Evolutionary conservation across 2,113 vertebrate genomes (phyloP).

Genomic region (Phocoena phocoena): DNA sequence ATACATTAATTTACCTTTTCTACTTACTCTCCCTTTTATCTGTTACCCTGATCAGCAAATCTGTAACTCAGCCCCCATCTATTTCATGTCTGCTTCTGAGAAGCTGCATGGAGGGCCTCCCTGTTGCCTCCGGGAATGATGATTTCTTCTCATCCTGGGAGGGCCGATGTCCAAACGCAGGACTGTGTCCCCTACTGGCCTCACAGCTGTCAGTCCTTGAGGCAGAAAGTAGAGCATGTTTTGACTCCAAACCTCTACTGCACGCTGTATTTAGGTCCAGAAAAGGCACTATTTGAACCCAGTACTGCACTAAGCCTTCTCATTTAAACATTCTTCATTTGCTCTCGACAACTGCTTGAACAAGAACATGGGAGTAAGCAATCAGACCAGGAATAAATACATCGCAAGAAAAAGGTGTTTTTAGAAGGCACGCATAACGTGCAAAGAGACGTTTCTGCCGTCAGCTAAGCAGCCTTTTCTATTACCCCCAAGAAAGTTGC

Average conservation of each 20-base stretch:
- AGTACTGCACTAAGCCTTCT: not conserved
- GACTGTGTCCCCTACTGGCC: not conserved
- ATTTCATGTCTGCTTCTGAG: not conserved
- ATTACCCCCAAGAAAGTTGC: not conserved
- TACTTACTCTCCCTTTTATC: not conserved
- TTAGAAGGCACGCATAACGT: not conserved
- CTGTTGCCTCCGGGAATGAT: not conserved
- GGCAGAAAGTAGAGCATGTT: not conserved
- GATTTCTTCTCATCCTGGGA: not conserved
- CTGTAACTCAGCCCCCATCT: not conserved
- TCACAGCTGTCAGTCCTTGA: not conserved
- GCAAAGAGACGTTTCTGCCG: not conserved
- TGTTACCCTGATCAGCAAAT: not conserved
- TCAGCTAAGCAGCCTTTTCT: not conserved
- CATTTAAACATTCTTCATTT: conserved; percentile 10
- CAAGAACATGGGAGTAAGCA: not conserved
- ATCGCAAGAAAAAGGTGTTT: not conserved
- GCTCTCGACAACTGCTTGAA: not conserved
- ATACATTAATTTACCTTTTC: conserved; percentile 6
- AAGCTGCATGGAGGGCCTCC: not conserved
- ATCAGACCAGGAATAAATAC: not conserved
- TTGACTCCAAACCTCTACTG: not conserved
- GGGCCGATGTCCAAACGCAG: not conserved
- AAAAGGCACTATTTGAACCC: not conserved
- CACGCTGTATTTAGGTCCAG: not conserved